A percentile compares a stretch with the other conserved stretches of the same genome.
Evolutionary conservation across 1,140 invertebrate genomes (phyloP).

Genomic region (Rhopalosiphum padi): DNA sequence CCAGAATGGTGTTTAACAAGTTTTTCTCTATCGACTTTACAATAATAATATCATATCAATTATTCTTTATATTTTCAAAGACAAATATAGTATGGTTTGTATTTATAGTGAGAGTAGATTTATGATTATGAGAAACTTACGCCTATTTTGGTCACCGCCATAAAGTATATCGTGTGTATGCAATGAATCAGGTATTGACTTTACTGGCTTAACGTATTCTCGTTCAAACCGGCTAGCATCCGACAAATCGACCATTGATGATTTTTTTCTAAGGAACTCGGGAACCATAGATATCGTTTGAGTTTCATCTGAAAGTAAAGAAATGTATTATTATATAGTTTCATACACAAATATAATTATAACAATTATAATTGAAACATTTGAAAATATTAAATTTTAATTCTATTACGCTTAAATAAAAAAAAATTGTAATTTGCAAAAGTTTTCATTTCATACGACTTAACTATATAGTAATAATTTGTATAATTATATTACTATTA

Average conservation of each 20-base stretch:
- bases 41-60: background rate
- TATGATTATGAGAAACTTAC: background rate
- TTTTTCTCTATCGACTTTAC: constrained; percentile 60
- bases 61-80: background rate
- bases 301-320: constrained; percentile 45
- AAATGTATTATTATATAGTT: background rate
- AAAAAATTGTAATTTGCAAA: background rate
- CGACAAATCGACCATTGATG: background rate
- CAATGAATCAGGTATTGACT: constrained; percentile 58
- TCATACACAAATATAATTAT: background rate
- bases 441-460: background rate
- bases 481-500: background rate
- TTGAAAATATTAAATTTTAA: too few relatives aligned
- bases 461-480: background rate
- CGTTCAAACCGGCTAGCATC: constrained; percentile 23
- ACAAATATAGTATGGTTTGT: background rate
- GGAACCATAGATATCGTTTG: constrained; percentile 38
- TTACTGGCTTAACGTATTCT: constrained; percentile 60
- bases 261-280: constrained; percentile 28
- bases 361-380: background rate
- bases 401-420: background rate
- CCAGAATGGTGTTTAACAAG: constrained; percentile 67
- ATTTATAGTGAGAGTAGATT: background rate
- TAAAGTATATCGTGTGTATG: constrained; percentile 60
- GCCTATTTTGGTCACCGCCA: constrained; percentile 48